A percentile compares a stretch with the other conserved stretches of the same genome.
Evolutionary conservation across 92 coral and sea anemone genomes (phyloP).

Genomic region (Siderastrea siderea): DNA sequence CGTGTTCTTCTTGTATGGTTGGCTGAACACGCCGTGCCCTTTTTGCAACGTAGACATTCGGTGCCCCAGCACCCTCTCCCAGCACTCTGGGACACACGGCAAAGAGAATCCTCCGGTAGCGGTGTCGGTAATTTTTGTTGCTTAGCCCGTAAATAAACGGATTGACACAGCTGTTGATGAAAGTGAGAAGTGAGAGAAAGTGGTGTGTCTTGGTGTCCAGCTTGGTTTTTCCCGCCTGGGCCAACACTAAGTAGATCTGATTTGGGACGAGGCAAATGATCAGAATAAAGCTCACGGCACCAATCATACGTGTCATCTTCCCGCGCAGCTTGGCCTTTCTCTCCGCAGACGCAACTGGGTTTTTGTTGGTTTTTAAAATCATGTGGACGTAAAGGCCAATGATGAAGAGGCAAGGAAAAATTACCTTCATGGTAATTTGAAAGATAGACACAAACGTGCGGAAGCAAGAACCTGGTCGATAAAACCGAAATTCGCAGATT

Average conservation of each 20-base stretch:
- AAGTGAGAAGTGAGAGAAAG: conserved; percentile 56
- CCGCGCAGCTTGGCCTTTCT: conserved; percentile 54
- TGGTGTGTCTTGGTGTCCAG: conserved; percentile 64
- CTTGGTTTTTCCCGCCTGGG: conserved; percentile 28
- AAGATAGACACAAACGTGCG: conserved; percentile 40
- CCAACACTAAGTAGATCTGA: conserved; percentile 38
- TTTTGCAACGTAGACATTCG: not conserved
- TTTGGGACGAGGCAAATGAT: conserved; percentile 76
- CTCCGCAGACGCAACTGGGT: conserved; percentile 12
- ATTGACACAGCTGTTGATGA: conserved; percentile 69
- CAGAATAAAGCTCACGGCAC: conserved; percentile 52
- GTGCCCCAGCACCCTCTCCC: not conserved
- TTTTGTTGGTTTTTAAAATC: conserved; percentile 30
- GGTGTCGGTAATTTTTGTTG: conserved; percentile 73
- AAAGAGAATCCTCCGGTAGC: conserved; percentile 64
- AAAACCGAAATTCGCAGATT: conserved; percentile 10
- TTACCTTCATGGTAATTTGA: conserved; percentile 56
- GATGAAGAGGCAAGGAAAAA: conserved; percentile 66
- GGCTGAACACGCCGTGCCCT: not conserved
- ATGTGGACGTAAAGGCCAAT: conserved; percentile 66
- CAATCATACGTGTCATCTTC: conserved; percentile 73
- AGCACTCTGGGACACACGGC: conserved; percentile 51
- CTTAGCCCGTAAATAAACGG: conserved; percentile 83
- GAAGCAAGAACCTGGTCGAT: not conserved
- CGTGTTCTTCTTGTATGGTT: not conserved